phyloP scores from a whole-genome alignment of 2,888 invertebrate genomes.

The Gasteruption jaculator region DNA sequence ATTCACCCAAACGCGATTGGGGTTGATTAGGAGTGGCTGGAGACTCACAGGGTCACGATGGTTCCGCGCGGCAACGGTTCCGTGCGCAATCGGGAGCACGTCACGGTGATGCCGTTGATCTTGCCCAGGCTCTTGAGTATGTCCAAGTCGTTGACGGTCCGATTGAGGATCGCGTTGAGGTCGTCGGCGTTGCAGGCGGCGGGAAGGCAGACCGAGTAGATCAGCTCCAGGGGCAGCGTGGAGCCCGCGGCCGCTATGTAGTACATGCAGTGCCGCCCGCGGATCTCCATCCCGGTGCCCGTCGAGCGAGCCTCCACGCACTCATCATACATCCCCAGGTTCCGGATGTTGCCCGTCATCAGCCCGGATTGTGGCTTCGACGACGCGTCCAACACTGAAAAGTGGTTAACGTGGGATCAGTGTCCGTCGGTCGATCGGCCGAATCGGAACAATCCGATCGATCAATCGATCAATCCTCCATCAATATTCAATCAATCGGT shows the following conservation, averaged over 20 bases:
- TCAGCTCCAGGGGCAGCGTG: neutral
- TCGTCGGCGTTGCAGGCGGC: neutral
- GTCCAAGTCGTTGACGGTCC: neutral
- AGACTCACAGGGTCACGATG: too few relatives aligned
- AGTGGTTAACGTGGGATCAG: too few relatives aligned
- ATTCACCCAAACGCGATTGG: too few relatives aligned
- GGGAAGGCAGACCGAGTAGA: neutral
- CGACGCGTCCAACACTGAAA: slow-evolving; percentile 3
- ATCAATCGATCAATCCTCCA: too few relatives aligned
- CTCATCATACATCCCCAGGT: slow-evolving; percentile 1
- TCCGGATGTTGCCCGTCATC: neutral
- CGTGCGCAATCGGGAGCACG: too few relatives aligned
- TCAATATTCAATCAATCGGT: too few relatives aligned
- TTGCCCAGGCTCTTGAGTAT: too few relatives aligned
- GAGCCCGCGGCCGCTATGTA: neutral
- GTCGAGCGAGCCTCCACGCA: neutral
- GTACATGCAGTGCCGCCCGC: neutral
- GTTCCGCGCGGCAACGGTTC: too few relatives aligned
- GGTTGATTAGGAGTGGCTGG: too few relatives aligned
- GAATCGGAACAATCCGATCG: too few relatives aligned
- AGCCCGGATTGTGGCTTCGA: neutral
- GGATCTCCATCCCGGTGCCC: neutral
- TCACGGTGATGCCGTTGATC: too few relatives aligned
- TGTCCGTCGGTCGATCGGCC: too few relatives aligned
- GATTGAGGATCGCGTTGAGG: neutral